Evolutionary conservation across 2,888 invertebrate species (phyloP), one percentile per base, ranked within the genome.

Genomic region (Mellilla xanthometata): DNA sequence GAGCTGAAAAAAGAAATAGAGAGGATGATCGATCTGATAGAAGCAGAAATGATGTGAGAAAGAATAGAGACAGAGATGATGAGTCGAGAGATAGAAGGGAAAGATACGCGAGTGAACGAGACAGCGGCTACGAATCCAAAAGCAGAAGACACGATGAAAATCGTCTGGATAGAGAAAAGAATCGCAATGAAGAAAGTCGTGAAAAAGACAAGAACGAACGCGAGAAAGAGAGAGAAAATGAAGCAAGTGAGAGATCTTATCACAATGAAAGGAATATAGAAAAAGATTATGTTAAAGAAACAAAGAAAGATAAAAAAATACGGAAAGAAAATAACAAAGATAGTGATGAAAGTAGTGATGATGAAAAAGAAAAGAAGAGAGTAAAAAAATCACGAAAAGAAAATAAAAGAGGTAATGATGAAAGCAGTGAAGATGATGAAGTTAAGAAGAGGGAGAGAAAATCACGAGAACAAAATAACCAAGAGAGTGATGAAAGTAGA

Each of bases 71-170:
- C 6, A 39, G 34, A 32, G 39, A 49, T 22, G 39, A 38, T 23
- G 4, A 19, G 15, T 19, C 15, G 15, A 24, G 8, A 7, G 22
- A 47, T 23, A 39, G 39, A 13, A 48, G 39, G 26, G 44, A 54
- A 24, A 65, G 57, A 43, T 53, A 56, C 10, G 65, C 53, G 45
- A 48, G 48, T 27, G 65, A 39, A 40, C 54, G 47, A 41, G 43
- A 39, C 43, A 48, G 23, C 30, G 39, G 40, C 35, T 45, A 45
- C 10, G 45, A 45, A 24, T 45, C 45, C 19, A 33, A 39, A 41
- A 28, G 52, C 47, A 6, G 54, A 42, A 12, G 45, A 46, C 13
- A 30, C 11, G 52, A 61, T 35, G 55, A 56, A 12, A 48, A 58
- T 12, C 47, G 35, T 36, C 43, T 38, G 2, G 34, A 44, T 7